Evolutionary conservation across 2,888 invertebrate genomes (phyloP).

Genomic region (Byasa hedistus): DNA sequence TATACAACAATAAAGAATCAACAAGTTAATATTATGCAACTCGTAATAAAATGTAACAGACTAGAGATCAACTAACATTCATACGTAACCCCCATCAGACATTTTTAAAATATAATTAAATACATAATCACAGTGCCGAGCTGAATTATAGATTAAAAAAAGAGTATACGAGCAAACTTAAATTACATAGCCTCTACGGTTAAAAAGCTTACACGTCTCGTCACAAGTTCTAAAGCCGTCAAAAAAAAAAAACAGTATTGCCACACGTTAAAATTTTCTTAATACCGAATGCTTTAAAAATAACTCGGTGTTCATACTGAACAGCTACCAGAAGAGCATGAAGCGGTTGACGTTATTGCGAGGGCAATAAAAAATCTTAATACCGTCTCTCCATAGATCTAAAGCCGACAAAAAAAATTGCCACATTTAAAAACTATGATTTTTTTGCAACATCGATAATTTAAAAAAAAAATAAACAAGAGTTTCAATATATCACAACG

Average conservation of each 20-base stretch:
- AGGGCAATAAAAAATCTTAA: constrained; percentile 19
- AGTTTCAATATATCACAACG: background rate
- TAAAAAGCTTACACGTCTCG: constrained; percentile 43
- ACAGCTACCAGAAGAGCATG: constrained; percentile 11
- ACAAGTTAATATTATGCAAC: constrained; percentile 40
- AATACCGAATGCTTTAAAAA: background rate
- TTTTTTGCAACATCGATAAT: background rate
- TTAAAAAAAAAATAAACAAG: background rate
- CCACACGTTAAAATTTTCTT: background rate
- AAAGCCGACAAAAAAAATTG: too few relatives aligned
- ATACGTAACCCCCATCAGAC: constrained; percentile 53
- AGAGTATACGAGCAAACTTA: constrained; percentile 30
- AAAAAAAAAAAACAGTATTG: constrained; percentile 6
- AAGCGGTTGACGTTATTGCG: background rate
- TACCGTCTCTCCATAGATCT: too few relatives aligned
- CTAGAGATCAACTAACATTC: constrained; percentile 72
- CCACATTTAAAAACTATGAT: too few relatives aligned
- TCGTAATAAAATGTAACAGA: constrained; percentile 62
- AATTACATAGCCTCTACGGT: constrained; percentile 37
- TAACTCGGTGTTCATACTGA: constrained; percentile 11
- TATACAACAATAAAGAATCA: constrained; percentile 47
- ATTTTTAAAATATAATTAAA: constrained; percentile 9
- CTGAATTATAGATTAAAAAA: constrained; percentile 31
- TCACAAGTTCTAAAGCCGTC: constrained; percentile 21
- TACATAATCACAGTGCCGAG: constrained; percentile 44